Evolutionary conservation across 1,140 invertebrate genomes (phyloP), one percentile per base, ranked within the genome.

Genomic region (Rhagoletis pomonella): DNA sequence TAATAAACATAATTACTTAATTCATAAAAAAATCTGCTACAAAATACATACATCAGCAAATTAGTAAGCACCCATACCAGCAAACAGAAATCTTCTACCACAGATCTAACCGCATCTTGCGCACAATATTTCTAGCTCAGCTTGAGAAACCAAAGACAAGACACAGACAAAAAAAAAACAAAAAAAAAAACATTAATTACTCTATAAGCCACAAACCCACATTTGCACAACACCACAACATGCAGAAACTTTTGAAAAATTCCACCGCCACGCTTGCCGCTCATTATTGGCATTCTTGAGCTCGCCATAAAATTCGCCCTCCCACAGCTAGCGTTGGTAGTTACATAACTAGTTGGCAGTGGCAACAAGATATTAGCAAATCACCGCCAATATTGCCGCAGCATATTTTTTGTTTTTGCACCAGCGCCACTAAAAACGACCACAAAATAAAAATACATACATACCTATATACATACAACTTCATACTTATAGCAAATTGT

Each of bases 241-340:
- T 12, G 47, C 14, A 73, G 10, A 73, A 6, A 47, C 3, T 4
- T 17, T 29, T 6, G 9, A 81, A 81, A 55, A 12, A 58, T 81
- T 81, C 47, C 47, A n/a, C 0, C 3, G 17, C 47, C 47, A 10
- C 47, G 50, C n/a, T 81, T 12, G 7, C 50, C 19, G 47, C 73
- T 55, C 47, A 81, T 81, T 55, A 81, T 81, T 81, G 50, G 47
- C 73, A 81, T 81, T 81, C 73, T 81, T 81, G 73, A 81, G 50
- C 47, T 81, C 47, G 55, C 73, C 73, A 55, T 81, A 81, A 55
- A 81, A 55, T 12, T 17, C 44, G 73, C 50, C 73, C 73, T 81
- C 73, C 73, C 73, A 81, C 73, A 19, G 47, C 17, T 39, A 7
- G 44, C 9, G 73, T 7, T 81, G n/a, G 44, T 81, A 29, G 73